Percentiles rank a stretch among this genome's conserved stretches.
Evolutionary conservation across 2,797 vertebrate genomes (phyloP).

Genomic region (Emys orbicularis): DNA sequence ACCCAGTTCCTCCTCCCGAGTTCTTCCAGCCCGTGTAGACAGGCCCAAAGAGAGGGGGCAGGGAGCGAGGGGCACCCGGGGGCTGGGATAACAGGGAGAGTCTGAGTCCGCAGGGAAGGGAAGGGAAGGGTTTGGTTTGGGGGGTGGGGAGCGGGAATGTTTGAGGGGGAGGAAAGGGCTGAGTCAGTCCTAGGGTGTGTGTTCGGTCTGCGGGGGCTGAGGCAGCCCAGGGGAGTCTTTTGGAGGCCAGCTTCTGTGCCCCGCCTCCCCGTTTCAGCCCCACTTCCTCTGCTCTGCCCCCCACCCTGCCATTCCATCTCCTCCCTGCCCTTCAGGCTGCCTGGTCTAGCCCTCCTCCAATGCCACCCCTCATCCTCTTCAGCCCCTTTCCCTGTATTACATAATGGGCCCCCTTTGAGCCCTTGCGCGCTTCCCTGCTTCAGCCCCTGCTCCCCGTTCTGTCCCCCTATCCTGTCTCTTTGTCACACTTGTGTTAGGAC

Average conservation of each 20-base stretch:
- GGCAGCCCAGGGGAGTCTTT: not conserved
- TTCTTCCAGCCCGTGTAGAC: not conserved
- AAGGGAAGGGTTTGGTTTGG: not conserved
- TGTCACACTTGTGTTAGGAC: not conserved
- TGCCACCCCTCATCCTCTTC: not conserved
- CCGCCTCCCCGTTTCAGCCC: not conserved
- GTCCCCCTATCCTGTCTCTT: too few relatives aligned
- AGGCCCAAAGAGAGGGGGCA: not conserved
- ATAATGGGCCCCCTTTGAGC: too few relatives aligned
- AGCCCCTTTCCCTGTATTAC: not conserved
- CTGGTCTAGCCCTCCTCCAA: fast-evolving
- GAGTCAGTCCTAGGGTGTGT: not conserved
- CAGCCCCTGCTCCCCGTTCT: too few relatives aligned
- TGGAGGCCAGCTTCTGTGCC: not conserved
- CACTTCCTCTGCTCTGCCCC: not conserved
- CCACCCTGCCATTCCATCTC: not conserved
- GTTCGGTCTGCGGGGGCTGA: not conserved
- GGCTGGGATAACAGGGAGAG: too few relatives aligned
- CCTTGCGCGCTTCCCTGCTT: too few relatives aligned
- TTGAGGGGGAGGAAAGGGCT: not conserved
- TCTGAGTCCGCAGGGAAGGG: too few relatives aligned
- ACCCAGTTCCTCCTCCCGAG: not conserved
- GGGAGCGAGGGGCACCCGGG: not conserved
- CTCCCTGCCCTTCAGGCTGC: not conserved
- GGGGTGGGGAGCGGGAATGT: not conserved